Base-by-base conservation (phyloP, 1,140 invertebrate species). In the Ridgeia piscesae region DNA sequence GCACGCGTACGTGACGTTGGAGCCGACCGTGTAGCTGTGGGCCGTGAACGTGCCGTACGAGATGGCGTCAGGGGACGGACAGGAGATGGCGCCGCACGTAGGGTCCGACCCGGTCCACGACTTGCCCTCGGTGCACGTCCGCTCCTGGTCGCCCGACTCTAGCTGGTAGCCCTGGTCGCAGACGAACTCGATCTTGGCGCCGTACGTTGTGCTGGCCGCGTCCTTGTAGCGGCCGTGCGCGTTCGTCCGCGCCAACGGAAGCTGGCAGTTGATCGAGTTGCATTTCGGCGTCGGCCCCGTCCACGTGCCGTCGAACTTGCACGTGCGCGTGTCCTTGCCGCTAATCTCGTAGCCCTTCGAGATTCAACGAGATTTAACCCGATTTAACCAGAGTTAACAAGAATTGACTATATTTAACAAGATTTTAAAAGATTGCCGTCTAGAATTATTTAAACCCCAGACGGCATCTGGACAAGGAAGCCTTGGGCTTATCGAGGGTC, bases 271-370 rank as follows among this genome's bases (percentile, higher is more conserved):
- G 92, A 94, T 35, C 48, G 91, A 91, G 91, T 93, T 9, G 92
- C 91, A 94, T 17, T 35, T 88, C 6, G 92, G 94, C 27, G 91
- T 50, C 35, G 89, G 91, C 1, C 91, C 91, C 27, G 91, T 88
- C 97, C 97, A 96, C 21, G 94, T 93, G 93, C 96, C 97, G 93
- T 95, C 95, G 50, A 96, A 94, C 6, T 95, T 92, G 93, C 97
- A 97, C 0, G 96, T 97, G 42, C 97, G 91, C 9, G 96, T 93
- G 50, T 93, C 93, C 90, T 96, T 94, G 9, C 96, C 96, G 33
- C 91, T 91, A 31, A 92, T 91, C 34, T 91, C 92, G 89, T 95
- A 96, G 31, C 95, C 95, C 88, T 91, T n/a, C n/a, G n/a, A n/a
- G n/a, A n/a, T n/a, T n/a, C n/a, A n/a, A n/a, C n/a, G n/a, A n/a